A percentile compares a stretch with the other conserved stretches of the same genome.
phyloP scores from a whole-genome alignment of 1,140 invertebrate species.

The Zaprionus gabonicus region DNA sequence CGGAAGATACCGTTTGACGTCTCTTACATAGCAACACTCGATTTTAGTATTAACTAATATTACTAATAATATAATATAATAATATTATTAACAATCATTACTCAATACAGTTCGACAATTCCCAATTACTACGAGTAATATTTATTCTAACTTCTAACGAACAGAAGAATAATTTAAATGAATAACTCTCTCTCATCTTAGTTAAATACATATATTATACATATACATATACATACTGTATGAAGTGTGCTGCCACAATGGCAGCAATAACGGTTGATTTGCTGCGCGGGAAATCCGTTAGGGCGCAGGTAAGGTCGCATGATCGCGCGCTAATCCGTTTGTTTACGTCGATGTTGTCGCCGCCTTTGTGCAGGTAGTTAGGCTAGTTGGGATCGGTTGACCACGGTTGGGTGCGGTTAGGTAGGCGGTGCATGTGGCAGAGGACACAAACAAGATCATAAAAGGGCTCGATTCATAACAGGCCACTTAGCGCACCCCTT shows the following conservation, averaged over 20 bases:
- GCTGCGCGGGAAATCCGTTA: not conserved
- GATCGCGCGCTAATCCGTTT: slow-evolving; percentile 59
- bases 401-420: not conserved
- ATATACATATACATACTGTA: too few relatives aligned
- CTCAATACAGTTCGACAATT: too few relatives aligned
- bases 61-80: too few relatives aligned
- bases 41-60: too few relatives aligned
- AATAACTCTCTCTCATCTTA: too few relatives aligned
- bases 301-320: not conserved
- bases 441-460: slow-evolving; percentile 57
- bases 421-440: slow-evolving; percentile 30
- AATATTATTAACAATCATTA: too few relatives aligned
- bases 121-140: too few relatives aligned
- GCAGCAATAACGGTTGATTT: not conserved
- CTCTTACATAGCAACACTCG: too few relatives aligned
- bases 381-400: not conserved
- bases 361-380: not conserved
- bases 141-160: too few relatives aligned
- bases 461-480: slow-evolving; percentile 63
- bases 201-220: too few relatives aligned
- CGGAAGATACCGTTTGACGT: too few relatives aligned
- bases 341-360: slow-evolving; percentile 42
- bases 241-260: not conserved
- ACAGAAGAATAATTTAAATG: too few relatives aligned
- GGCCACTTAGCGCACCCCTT: slow-evolving; percentile 1